Base-by-base conservation (phyloP, 2,888 invertebrate genomes). In the Galeopsomyia nigrocyanea region DNA sequence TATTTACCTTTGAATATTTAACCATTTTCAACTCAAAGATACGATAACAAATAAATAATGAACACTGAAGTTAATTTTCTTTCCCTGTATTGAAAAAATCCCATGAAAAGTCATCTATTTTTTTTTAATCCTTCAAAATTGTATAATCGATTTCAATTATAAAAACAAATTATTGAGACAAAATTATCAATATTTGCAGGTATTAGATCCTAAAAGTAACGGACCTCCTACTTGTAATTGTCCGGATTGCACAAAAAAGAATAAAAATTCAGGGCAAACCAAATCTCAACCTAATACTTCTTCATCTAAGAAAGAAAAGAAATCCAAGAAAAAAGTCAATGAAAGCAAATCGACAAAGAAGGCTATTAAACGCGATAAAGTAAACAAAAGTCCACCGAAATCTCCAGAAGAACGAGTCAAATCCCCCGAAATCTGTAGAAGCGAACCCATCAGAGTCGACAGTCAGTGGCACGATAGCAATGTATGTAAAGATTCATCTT, bases 171-270 rank as follows among this genome's bases (percentile, higher is more conserved):
- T 26, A 60, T 53, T 21, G 10, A 19, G 21, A 50, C 49, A 17
- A 56, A 26, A 51, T 63, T 64, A 21, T 22, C 73, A 75, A 65
- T 68, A 85, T 83, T 79, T 84, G 66, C 83, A 86, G 80, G 77
- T 84, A 17, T 78, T 84, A 69, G 84, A 85, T 79, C 81, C 82
- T 69, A 86, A 84, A 77, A 83, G 82, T 66, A 85, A 86, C 78
- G 83, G 82, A 64, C 78, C 81, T 51, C 81, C 81, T 14, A 81
- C 78, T 3, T 87, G 86, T 78, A 83, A 82, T 65, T 87, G 87
- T 78, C 79, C 82, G 16, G 86, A 87, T 74, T 87, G 86, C 76
- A 72, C 78, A 68, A 83, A 82, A 71, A 85, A 84, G 64, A 69
- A 76, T 57, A 82, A 81, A 70, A 78, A 76, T 69, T 64, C 72